These are phyloP conservation scores for Drosophila pseudoananassae DNA, from an alignment of 1,140 invertebrate species.

Conservation along the genomic window DNA sequence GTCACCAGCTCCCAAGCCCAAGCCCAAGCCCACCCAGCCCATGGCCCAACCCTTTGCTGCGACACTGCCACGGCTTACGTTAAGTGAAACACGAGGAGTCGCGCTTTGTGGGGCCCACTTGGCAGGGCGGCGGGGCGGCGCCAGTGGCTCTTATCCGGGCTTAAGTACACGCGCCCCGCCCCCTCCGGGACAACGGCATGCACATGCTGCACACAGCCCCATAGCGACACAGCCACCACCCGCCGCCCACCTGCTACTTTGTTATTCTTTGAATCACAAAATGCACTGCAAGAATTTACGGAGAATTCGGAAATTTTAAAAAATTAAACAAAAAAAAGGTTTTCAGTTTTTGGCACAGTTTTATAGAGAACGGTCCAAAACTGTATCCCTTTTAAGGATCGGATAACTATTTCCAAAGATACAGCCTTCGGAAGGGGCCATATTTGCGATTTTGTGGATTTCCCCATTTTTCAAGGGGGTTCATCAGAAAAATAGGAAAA, in stretches of 20 bases:
- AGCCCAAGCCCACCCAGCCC: neutral
- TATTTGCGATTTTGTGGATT: too few relatives aligned
- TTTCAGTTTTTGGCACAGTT: too few relatives aligned
- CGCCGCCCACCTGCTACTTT: neutral
- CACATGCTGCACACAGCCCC: neutral
- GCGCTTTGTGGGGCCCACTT: slow-evolving; percentile 17
- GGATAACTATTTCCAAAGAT: too few relatives aligned
- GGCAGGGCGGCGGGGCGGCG: neutral
- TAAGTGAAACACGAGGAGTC: slow-evolving; percentile 44
- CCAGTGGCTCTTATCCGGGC: slow-evolving; percentile 5
- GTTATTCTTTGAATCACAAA: neutral
- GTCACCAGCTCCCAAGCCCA: slow-evolving; percentile 8
- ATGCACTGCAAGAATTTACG: neutral
- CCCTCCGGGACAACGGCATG: neutral
- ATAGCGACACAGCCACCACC: neutral
- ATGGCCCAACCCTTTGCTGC: neutral
- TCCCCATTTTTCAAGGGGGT: too few relatives aligned
- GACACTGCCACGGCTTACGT: slow-evolving; percentile 19
- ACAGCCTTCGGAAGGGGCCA: too few relatives aligned
- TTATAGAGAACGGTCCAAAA: too few relatives aligned
- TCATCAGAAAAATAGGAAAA: too few relatives aligned
- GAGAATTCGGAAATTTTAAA: too few relatives aligned
- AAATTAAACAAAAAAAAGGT: too few relatives aligned
- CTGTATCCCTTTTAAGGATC: neutral
- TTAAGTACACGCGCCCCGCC: slow-evolving; percentile 27